These are phyloP conservation scores for Trachelus stipa DNA, from an alignment of 2,888 invertebrate genomes.

Conservation along the genomic window DNA sequence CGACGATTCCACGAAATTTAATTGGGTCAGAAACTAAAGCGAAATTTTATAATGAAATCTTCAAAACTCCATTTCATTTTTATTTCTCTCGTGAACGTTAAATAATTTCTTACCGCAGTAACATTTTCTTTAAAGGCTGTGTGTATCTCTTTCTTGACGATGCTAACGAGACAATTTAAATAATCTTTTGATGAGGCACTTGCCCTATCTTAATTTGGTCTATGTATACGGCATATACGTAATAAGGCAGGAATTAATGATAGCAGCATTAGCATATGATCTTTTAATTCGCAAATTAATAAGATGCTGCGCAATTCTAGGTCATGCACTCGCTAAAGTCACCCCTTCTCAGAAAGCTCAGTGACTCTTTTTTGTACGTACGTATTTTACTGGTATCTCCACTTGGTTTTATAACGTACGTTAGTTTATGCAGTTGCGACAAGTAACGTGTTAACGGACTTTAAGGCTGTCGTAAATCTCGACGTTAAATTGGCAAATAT, in stretches of 20 bases:
- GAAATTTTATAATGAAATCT: too few relatives aligned
- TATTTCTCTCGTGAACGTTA: too few relatives aligned
- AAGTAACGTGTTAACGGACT: background rate
- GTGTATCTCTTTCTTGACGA: background rate
- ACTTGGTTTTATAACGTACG: background rate
- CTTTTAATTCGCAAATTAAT: background rate
- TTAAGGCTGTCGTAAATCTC: background rate
- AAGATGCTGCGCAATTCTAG: background rate
- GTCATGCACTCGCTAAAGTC: background rate
- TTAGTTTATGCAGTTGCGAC: background rate
- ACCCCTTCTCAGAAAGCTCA: background rate
- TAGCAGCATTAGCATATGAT: background rate
- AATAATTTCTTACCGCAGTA: too few relatives aligned
- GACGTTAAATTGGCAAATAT: too few relatives aligned
- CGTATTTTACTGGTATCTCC: background rate
- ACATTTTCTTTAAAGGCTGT: too few relatives aligned
- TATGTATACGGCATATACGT: background rate
- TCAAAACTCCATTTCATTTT: too few relatives aligned
- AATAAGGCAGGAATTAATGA: background rate
- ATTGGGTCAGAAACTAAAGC: background rate
- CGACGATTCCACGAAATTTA: background rate
- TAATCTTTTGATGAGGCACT: background rate
- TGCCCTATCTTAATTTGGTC: background rate
- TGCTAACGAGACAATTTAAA: background rate
- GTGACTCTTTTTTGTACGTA: background rate